Conservation (phyloP, 2,113 vertebrate genomes). For the Pionites leucogaster region DNA sequence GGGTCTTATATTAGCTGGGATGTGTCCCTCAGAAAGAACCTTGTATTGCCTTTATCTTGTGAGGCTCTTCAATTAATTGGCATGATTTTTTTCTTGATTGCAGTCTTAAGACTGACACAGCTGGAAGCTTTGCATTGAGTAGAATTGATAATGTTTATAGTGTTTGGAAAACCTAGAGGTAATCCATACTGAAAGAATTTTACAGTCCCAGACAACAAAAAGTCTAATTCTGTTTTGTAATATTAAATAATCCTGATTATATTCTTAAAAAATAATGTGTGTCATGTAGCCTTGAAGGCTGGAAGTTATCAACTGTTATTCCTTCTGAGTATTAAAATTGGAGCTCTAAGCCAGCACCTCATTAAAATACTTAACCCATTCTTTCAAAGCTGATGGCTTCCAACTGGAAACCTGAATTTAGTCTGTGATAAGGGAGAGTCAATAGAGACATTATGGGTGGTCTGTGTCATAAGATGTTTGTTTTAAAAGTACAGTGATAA, state of each 20-base stretch:
- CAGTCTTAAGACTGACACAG: not conserved
- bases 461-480: not conserved
- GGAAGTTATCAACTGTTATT: not conserved
- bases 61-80: not conserved
- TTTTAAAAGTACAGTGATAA: not conserved
- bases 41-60: not conserved
- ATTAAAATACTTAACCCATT: not conserved
- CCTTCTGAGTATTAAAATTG: not conserved
- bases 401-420: slow-evolving; percentile 18
- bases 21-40: not conserved
- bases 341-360: not conserved
- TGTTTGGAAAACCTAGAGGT: not conserved
- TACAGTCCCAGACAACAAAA: not conserved
- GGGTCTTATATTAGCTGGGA: not conserved
- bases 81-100: not conserved
- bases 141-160: not conserved
- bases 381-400: not conserved
- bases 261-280: not conserved
- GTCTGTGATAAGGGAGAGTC: not conserved
- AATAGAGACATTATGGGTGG: not conserved
- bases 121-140: not conserved
- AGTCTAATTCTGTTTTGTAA: not conserved
- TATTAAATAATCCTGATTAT: not conserved
- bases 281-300: not conserved
- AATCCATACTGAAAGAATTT: not conserved